Evolutionary conservation across 2,888 invertebrate genomes (phyloP), one percentile per base, ranked within the genome.

Genomic region (Euplagia quadripunctaria): DNA sequence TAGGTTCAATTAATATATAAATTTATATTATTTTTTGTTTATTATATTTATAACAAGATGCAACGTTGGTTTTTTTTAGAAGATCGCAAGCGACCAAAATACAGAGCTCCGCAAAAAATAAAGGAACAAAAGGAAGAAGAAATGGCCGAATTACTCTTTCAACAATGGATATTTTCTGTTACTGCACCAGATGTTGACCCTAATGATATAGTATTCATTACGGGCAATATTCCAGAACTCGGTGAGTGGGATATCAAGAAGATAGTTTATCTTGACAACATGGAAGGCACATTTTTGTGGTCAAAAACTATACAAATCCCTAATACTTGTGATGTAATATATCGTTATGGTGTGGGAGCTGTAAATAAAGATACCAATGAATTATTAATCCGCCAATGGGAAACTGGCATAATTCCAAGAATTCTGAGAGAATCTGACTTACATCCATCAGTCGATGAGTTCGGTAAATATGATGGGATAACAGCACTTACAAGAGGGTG

Each of bases 311-410:
- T 98, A 58, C 94, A 94, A 77, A 96, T 98, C 86, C 98, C 98
- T 2, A 96, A 96, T 73, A 97, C 97, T 77, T 94, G 96, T 83
- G 96, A 97, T 79, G 96, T 98, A 14, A 96, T 96, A 64, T 98
- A 97, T 90, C 97, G 99, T 55, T 99, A 98, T 91, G 97, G 97
- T 82, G 96, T 98, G 76, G 97, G 98, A 89, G 96, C 97, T 66
- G 87, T 97, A 20, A 96, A 97, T 88, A 97, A 97, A 76, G 94
- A 96, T 55, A 95, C 96, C 68, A 90, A 95, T 72, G 94, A 96
- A 76, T 91, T 97, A 14, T 96, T 98, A 76, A 97, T 98, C 17
- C 96, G 97, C 14, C 96, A 96, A 76, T 99, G 98, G 98, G 99
- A 99, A 92, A 97, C 98, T 0, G 97, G 97, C 88, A 92, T 98